Percentiles rank a stretch among this genome's conserved stretches.
Conservation (phyloP, 2,797 vertebrate species). For the Enteromius viviparus region DNA sequence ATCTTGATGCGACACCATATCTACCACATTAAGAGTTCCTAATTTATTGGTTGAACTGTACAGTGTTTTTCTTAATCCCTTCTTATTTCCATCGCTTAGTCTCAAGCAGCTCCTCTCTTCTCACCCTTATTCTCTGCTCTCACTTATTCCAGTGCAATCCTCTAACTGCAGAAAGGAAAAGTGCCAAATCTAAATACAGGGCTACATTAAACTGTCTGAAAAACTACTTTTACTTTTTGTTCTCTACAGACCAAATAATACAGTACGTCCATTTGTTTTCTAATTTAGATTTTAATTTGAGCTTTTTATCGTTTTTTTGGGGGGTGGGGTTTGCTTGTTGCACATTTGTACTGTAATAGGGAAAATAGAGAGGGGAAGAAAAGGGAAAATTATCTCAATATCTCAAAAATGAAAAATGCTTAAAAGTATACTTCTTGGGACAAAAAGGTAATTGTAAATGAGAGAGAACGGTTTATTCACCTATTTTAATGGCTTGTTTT, state of each 20-base stretch:
- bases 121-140: not conserved
- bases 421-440: not conserved
- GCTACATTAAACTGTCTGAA: slow-evolving; percentile 30
- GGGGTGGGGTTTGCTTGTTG: not conserved
- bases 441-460: not conserved
- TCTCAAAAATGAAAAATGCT: not conserved
- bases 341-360: slow-evolving; percentile 14
- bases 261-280: slow-evolving; percentile 12
- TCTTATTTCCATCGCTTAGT: not conserved
- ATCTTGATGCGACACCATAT: slow-evolving; percentile 8
- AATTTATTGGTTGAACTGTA: slow-evolving; percentile 17
- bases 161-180: slow-evolving; percentile 60
- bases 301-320: not conserved
- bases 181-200: slow-evolving; percentile 74
- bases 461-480: not conserved
- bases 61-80: not conserved
- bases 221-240: slow-evolving; percentile 35
- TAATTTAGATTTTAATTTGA: slow-evolving; percentile 6
- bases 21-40: not conserved
- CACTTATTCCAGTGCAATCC: slow-evolving; percentile 4
- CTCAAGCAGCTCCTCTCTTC: not conserved
- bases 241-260: slow-evolving; percentile 36
- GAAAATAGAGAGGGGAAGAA: not conserved
- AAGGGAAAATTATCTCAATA: slow-evolving; percentile 3
- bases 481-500: slow-evolving; percentile 16